Percentiles rank a stretch among this genome's conserved stretches.
These are phyloP conservation scores for Anticlea derivata DNA, from an alignment of 2,888 invertebrate genomes.

Conservation along the genomic window DNA sequence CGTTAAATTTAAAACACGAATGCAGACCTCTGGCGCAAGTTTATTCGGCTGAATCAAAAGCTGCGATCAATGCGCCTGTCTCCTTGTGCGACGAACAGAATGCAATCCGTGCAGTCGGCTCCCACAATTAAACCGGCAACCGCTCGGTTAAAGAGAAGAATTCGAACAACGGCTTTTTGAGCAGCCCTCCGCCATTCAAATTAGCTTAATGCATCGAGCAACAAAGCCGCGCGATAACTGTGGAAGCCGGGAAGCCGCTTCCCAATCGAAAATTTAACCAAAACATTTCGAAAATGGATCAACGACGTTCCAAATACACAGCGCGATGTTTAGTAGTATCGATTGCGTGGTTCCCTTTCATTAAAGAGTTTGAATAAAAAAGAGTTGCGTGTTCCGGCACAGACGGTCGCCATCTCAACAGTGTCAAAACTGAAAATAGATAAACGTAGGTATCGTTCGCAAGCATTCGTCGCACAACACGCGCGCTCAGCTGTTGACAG, in stretches of 20 bases:
- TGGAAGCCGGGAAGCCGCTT: constrained; percentile 60
- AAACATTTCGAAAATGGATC: constrained; percentile 51
- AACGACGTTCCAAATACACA: constrained; percentile 42
- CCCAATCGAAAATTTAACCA: constrained; percentile 57
- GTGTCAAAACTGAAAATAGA: constrained; percentile 80
- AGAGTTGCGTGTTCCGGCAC: constrained; percentile 72
- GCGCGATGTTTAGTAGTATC: constrained; percentile 43
- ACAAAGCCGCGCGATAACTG: constrained; percentile 79
- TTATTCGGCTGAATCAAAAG: constrained; percentile 63
- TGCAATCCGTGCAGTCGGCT: constrained; percentile 70
- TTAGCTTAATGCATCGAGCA: constrained; percentile 79
- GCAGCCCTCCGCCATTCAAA: constrained; percentile 77
- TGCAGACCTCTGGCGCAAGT: constrained; percentile 41
- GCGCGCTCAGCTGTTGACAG: constrained; percentile 80
- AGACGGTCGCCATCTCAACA: constrained; percentile 59
- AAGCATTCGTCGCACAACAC: constrained; percentile 78
- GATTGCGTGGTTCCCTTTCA: constrained; percentile 48
- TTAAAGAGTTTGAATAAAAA: constrained; percentile 53
- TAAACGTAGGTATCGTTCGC: constrained; percentile 78
- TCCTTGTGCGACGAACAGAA: constrained; percentile 71
- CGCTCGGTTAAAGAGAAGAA: constrained; percentile 72
- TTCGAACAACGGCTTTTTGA: constrained; percentile 80
- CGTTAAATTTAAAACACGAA: constrained; percentile 57
- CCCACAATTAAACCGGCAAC: constrained; percentile 71
- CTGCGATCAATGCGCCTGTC: constrained; percentile 68